Conservation (phyloP, 2,797 vertebrate species). For the Buphagus erythrorhynchus region DNA sequence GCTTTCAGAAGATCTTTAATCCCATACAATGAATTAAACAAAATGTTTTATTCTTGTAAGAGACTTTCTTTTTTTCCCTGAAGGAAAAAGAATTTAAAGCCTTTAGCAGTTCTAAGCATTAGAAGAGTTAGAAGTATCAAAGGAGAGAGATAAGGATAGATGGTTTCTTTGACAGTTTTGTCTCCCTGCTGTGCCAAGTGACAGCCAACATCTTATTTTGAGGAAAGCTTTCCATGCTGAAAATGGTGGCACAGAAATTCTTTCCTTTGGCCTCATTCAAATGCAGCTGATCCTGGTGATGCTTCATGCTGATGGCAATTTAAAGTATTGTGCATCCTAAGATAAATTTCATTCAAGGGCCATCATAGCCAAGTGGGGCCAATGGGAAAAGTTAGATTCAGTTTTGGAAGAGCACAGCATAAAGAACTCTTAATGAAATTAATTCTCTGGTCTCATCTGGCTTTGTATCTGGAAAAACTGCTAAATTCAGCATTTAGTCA, state of each 20-base stretch:
- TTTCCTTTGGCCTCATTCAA: background rate
- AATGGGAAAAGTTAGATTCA: background rate
- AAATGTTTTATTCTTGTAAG: slow-evolving; percentile 25
- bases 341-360: background rate
- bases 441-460: slow-evolving; percentile 8
- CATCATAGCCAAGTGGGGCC: background rate
- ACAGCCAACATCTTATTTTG: slow-evolving; percentile 27
- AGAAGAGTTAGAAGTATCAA: slow-evolving; percentile 10
- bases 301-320: background rate
- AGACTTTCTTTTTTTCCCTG: background rate
- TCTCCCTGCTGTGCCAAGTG: slow-evolving; percentile 26
- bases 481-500: slow-evolving; percentile 46
- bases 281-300: background rate
- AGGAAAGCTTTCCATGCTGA: background rate
- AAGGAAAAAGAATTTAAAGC: slow-evolving; percentile 13
- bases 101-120: background rate
- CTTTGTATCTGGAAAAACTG: background rate
- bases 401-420: slow-evolving; percentile 14
- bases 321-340: background rate
- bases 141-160: slow-evolving; percentile 5
- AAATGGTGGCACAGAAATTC: background rate
- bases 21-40: background rate
- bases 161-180: slow-evolving; percentile 33
- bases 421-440: slow-evolving; percentile 35
- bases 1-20: background rate